Conservation (phyloP, 23 tunicate species). For the Halocynthia aurantium region DNA sequence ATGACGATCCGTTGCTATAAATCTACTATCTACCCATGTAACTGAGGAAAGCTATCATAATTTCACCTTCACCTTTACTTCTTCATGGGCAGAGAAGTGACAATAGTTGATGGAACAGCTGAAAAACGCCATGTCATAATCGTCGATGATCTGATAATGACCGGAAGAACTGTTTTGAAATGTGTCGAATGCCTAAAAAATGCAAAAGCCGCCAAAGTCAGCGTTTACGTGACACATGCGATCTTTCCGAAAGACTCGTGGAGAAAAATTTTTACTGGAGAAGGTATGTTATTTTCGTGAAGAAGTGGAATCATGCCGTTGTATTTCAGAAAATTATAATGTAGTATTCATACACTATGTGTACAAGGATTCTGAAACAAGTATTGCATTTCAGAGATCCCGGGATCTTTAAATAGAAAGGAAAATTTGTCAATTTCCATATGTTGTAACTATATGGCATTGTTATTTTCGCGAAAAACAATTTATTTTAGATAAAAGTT, state of each 20-base stretch:
- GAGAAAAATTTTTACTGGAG: constrained; percentile 23
- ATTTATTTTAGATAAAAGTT: too few species aligned
- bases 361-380: too few species aligned
- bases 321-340: too few species aligned
- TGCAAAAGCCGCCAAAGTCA: constrained; percentile 53
- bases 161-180: constrained; percentile 57
- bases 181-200: constrained; percentile 28
- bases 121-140: constrained; percentile 44
- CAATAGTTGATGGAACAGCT: constrained; percentile 77
- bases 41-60: too few species aligned
- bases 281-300: neutral
- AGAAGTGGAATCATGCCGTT: constrained; percentile 2
- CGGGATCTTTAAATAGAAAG: too few species aligned
- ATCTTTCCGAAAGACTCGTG: constrained; percentile 74
- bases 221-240: constrained; percentile 76
- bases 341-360: too few species aligned
- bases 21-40: too few species aligned
- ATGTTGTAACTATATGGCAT: too few species aligned
- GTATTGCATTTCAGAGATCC: too few species aligned
- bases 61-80: neutral
- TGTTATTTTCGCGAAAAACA: too few species aligned
- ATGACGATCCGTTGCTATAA: too few species aligned
- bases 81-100: constrained; percentile 26
- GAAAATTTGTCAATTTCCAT: too few species aligned
- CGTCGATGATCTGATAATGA: constrained; percentile 76